A percentile compares a stretch with the other conserved stretches of the same genome.
These are phyloP conservation scores for Drosophila anceps DNA, from an alignment of 2,888 invertebrate species.

Conservation along the genomic window DNA sequence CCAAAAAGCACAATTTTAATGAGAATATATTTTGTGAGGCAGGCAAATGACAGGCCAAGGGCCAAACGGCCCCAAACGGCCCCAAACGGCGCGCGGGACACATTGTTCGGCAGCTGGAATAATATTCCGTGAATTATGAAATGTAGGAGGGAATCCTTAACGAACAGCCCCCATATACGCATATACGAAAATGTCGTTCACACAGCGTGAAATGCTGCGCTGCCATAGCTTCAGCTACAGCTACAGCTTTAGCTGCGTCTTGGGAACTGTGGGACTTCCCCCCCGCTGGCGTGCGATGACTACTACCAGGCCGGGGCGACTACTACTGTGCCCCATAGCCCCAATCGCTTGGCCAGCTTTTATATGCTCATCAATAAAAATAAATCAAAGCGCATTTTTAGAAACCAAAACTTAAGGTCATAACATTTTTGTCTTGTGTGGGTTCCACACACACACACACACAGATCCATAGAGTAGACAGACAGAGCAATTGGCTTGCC, in stretches of 20 bases:
- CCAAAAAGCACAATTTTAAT: constrained; percentile 77
- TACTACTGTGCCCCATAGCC: constrained; percentile 44
- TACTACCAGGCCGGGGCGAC: constrained; percentile 59
- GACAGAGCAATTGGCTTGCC: constrained; percentile 1
- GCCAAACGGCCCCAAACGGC: constrained; percentile 27
- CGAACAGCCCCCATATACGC: constrained; percentile 48
- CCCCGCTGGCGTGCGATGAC: constrained; percentile 80
- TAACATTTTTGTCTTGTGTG: constrained; percentile 51
- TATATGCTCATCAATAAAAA: constrained; percentile 82
- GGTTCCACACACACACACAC: constrained; percentile 9
- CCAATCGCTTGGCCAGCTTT: constrained; percentile 54
- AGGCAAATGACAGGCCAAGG: constrained; percentile 71
- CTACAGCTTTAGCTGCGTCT: background rate
- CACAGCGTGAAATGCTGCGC: constrained; percentile 74
- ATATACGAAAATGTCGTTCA: constrained; percentile 79
- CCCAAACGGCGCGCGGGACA: constrained; percentile 25
- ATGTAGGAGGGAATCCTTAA: constrained; percentile 70
- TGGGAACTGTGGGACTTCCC: constrained; percentile 47
- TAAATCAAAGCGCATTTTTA: constrained; percentile 78
- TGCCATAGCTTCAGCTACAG: background rate
- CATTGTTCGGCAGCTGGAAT: constrained; percentile 75
- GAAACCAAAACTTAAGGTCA: constrained; percentile 56
- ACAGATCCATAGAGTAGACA: constrained; percentile 1
- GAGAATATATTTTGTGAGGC: constrained; percentile 80
- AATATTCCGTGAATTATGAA: constrained; percentile 82